Evolutionary conservation across 2,888 invertebrate species (phyloP), one percentile per base, ranked within the genome.

Genomic region (Cheilosia vulpina): DNA sequence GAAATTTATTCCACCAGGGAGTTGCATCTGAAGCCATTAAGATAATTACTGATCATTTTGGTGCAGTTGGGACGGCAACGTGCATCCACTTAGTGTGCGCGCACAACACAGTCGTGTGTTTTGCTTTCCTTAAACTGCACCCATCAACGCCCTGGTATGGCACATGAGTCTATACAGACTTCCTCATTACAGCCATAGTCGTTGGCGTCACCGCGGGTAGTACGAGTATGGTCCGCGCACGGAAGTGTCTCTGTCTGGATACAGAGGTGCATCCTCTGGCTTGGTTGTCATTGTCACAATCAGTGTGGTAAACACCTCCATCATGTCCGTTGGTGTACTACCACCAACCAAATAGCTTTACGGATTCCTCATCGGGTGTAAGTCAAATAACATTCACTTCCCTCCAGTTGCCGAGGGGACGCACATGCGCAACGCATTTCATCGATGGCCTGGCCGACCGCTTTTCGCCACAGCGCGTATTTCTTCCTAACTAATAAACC

Each of bases 261-360:
- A 53, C 53, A 47, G 50, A 55, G 72, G 58, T 73, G 73, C 75
- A 84, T 75, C 78, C 79, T 84, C 53, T 47, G 68, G 34, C 53
- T 50, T 31, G 58, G 65, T 75, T 84, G 79, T 84, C 84, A 80
- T 79, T 84, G 79, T 84, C 84, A 80, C 84, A 84, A 84, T 75
- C 73, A 80, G 60, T 57, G 68, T 45, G 73, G 52, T 75, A 78
- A 84, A 84, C 84, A 79, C 84, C 80, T 84, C 75, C 80, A 79
- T 79, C 80, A 76, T 79, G 84, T 76, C 47, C 65, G 58, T 58
- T 55, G 45, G 73, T 71, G 69, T 78, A 71, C 50, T 57, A 58
- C 66, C 21, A 57, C 50, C 60, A 60, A 60, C 77, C 27, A 55
- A 82, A 77, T 62, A 72, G 69, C 62, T 17, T n/a, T 45, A 60